Percentiles rank a stretch among this genome's conserved stretches.
These are phyloP conservation scores for Caenorhabditis tropicalis DNA, from an alignment of 1,140 invertebrate genomes.

Conservation along the genomic window DNA sequence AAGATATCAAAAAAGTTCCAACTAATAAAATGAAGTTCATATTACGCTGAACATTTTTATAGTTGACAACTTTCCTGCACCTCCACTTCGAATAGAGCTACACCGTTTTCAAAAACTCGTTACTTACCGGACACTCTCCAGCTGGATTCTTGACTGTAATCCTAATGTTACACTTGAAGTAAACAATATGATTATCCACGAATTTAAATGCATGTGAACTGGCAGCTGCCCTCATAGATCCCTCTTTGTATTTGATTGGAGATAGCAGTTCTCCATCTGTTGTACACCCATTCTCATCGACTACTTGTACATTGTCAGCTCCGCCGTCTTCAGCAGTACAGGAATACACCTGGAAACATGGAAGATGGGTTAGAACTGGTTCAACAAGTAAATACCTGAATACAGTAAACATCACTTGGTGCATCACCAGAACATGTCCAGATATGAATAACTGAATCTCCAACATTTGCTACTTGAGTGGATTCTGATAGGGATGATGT, in stretches of 20 bases:
- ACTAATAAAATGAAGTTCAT: too few species aligned
- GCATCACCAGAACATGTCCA: slow-evolving; percentile 31
- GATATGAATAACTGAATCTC: slow-evolving; percentile 14
- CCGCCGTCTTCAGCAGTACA: slow-evolving; percentile 11
- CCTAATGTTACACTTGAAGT: slow-evolving; percentile 27
- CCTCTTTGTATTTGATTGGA: slow-evolving; percentile 11
- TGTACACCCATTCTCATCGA: slow-evolving; percentile 17
- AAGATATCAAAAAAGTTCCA: too few species aligned
- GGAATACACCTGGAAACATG: slow-evolving; percentile 15
- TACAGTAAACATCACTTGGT: slow-evolving; percentile 25
- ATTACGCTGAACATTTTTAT: too few species aligned
- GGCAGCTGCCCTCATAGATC: slow-evolving; percentile 16
- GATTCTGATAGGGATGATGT: slow-evolving; percentile 11
- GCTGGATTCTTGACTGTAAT: slow-evolving; percentile 1
- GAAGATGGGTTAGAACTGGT: too few species aligned
- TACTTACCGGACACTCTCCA: slow-evolving; percentile 17
- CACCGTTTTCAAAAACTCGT: background rate
- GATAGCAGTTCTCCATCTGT: slow-evolving; percentile 14
- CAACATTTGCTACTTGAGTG: slow-evolving; percentile 4
- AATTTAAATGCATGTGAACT: slow-evolving; percentile 27
- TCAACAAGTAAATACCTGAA: too few species aligned
- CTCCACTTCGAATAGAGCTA: background rate
- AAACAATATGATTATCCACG: slow-evolving; percentile 14
- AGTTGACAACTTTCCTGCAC: background rate
- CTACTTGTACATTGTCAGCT: background rate